Evolutionary conservation across 2,888 invertebrate species (phyloP), one percentile per base, ranked within the genome.

Genomic region (Drosophila antonietae): DNA sequence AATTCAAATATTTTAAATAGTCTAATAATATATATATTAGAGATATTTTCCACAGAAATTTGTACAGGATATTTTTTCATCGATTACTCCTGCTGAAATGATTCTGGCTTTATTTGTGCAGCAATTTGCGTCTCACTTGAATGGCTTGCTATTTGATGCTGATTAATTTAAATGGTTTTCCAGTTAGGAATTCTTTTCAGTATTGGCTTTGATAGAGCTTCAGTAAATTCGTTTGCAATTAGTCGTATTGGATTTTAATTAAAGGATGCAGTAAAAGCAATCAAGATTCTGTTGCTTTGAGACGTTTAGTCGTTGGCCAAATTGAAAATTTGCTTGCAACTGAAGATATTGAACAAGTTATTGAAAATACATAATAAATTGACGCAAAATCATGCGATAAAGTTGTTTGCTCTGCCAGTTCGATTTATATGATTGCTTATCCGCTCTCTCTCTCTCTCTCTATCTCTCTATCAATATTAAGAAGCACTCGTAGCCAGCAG

Each of bases 331-430:
- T 12, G 20, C 18, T 44, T 33, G 43, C 61, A 70, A 51, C 41
- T 64, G 51, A n/a, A 47, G 49, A 41, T 51, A 58, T 58, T 64
- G 41, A 52, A 41, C 56, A 70, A 71, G 73, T 61, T 77, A 61
- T 77, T 55, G 41, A 57, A 66, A 66, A 57, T 63, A 60, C 43
- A 52, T 65, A 75, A 78, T 75, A 73, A 75, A 84, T 84, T 82
- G 68, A 57, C 56, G 60, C 18, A 73, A 75, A 80, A 65, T 82
- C 80, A 82, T 78, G 71, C 61, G 59, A 71, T 68, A 83, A 85
- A 78, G 81, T 83, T 85, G 73, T 39, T 58, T 46, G 41, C 62
- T 46, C 2, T 3, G 39, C 60, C 35, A 46, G 56, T 35, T 52
- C 43, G 39, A 56, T 69, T 69, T 70, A 46, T 69, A 57, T 20